phyloP scores from a whole-genome alignment of 2,888 invertebrate species.

The Melieria picta region DNA sequence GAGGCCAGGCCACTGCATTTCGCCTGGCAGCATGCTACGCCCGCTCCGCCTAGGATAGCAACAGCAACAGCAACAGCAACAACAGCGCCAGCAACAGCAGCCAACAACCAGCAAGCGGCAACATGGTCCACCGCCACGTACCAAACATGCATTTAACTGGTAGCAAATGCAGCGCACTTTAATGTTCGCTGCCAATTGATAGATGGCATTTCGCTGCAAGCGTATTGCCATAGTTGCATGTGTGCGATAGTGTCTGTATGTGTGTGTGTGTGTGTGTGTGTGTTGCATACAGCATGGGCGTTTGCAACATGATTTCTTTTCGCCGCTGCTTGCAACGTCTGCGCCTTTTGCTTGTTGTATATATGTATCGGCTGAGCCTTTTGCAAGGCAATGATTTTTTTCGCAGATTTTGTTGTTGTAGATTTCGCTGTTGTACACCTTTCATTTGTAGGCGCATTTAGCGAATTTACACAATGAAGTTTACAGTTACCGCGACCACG shows the following conservation, averaged over 20 bases:
- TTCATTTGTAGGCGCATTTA: conserved; percentile 9
- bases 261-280: background rate
- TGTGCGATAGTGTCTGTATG: background rate
- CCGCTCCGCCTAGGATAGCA: no score
- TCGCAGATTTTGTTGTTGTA: no score
- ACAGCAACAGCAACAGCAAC: conserved; percentile 3
- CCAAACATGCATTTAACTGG: conserved; percentile 49
- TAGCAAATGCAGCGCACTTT: conserved; percentile 32
- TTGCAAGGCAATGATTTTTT: background rate
- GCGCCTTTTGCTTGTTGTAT: background rate
- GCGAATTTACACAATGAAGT: conserved; percentile 21
- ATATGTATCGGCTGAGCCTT: background rate
- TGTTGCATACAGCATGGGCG: conserved; percentile 13
- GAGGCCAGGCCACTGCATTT: no score
- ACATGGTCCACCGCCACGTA: conserved; percentile 38
- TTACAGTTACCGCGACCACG: conserved; percentile 6
- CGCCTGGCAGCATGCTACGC: no score
- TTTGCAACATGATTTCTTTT: conserved; percentile 14
- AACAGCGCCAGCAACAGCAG: background rate
- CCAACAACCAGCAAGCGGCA: conserved; percentile 10
- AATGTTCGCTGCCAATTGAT: conserved; percentile 46
- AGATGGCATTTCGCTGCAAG: conserved; percentile 40
- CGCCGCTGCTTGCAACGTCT: background rate
- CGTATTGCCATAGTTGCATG: background rate
- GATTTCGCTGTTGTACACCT: background rate